Percentiles rank a stretch among this genome's conserved stretches.
Conservation (phyloP, 2,888 invertebrate species). For the Athripsodes cinereus region DNA sequence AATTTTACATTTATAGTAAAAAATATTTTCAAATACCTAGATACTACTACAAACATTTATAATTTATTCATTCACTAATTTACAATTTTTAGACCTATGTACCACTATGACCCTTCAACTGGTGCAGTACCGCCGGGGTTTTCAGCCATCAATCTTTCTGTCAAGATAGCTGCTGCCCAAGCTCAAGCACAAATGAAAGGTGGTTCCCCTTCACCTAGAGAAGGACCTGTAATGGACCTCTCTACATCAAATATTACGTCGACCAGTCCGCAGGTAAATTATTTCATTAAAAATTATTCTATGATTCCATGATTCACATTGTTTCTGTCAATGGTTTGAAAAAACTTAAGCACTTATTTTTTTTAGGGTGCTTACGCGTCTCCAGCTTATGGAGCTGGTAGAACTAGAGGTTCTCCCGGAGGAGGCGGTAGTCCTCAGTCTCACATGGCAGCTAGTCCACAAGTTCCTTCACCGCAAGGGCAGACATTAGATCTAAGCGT, state of each 20-base stretch:
- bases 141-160: constrained; percentile 77
- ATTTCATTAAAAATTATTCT: not conserved
- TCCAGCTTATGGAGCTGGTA: constrained; percentile 65
- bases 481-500: constrained; percentile 87
- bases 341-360: not conserved
- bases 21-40: not conserved
- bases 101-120: constrained; percentile 71
- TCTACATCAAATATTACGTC: constrained; percentile 81
- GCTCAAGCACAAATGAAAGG: constrained; percentile 54
- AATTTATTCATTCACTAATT: not conserved
- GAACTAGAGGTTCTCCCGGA: constrained; percentile 73
- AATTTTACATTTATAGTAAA: constrained; percentile 24
- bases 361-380: constrained; percentile 66
- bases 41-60: not conserved
- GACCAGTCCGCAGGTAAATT: constrained; percentile 73
- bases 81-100: constrained; percentile 59
- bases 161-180: constrained; percentile 74
- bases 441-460: constrained; percentile 76
- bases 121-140: constrained; percentile 68
- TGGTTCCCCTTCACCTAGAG: constrained; percentile 65
- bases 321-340: not conserved
- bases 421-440: constrained; percentile 73
- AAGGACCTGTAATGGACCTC: constrained; percentile 78
- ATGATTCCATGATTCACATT: not conserved
- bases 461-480: constrained; percentile 87